A percentile compares a stretch with the other conserved stretches of the same genome.
Conservation (phyloP, 2,888 invertebrate species). For the Drosophila colorata region DNA sequence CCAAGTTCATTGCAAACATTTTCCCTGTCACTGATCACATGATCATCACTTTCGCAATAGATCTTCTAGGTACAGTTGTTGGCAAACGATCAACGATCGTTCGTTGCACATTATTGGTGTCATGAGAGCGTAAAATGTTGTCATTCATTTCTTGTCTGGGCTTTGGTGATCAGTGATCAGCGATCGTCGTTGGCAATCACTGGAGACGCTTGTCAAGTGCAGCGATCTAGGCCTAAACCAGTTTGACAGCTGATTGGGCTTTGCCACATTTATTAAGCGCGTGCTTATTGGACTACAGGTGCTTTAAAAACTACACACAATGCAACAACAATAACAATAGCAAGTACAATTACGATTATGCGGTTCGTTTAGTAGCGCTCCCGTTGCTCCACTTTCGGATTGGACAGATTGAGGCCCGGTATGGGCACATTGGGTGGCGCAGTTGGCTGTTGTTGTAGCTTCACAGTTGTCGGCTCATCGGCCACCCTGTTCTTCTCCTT, state of each 20-base stretch:
- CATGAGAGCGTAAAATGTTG: constrained; percentile 47
- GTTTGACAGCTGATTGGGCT: constrained; percentile 60
- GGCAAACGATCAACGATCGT: constrained; percentile 7
- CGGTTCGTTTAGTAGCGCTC: constrained; percentile 44
- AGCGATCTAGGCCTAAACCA: constrained; percentile 57
- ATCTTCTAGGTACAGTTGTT: constrained; percentile 19
- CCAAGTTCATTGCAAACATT: background rate
- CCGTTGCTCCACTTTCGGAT: constrained; percentile 52
- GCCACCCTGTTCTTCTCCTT: constrained; percentile 76
- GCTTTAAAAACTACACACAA: constrained; percentile 42
- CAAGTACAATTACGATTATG: background rate
- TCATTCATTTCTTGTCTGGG: constrained; percentile 49
- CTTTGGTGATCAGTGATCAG: constrained; percentile 14
- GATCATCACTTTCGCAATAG: background rate
- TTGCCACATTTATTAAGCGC: constrained; percentile 46
- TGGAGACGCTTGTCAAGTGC: constrained; percentile 54
- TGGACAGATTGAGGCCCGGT: constrained; percentile 67
- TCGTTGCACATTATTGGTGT: constrained; percentile 50
- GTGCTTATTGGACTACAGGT: constrained; percentile 53
- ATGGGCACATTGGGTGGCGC: constrained; percentile 37
- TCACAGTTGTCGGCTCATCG: constrained; percentile 25
- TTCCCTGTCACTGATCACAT: background rate
- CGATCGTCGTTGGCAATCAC: constrained; percentile 28
- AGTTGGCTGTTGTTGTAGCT: constrained; percentile 2
- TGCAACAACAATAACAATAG: constrained; percentile 6